Percentiles rank a stretch among this genome's conserved stretches.
Evolutionary conservation across 2,113 vertebrate species (phyloP).

Genomic region (Oryzias curvinotus): DNA sequence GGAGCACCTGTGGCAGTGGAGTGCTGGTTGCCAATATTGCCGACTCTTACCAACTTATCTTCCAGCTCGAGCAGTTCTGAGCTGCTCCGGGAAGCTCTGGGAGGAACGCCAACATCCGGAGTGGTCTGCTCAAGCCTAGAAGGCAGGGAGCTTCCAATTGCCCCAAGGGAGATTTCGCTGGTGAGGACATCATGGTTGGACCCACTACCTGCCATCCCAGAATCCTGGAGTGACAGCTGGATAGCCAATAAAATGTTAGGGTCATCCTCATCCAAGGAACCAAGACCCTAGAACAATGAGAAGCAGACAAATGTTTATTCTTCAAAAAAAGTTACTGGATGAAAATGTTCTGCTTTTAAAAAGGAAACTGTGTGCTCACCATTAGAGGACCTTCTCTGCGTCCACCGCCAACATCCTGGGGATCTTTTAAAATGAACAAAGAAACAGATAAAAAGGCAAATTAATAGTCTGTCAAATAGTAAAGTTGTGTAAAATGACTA

Average conservation of each 20-base stretch:
- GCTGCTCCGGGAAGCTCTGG: conserved; percentile 86
- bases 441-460: conserved; percentile 20
- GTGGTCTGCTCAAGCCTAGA: conserved; percentile 86
- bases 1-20: conserved; percentile 74
- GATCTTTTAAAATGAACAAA: conserved; percentile 72
- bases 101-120: conserved; percentile 80
- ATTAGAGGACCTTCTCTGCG: conserved; percentile 85
- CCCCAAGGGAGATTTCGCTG: conserved; percentile 87
- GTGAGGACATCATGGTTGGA: conserved; percentile 83
- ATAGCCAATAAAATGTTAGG: conserved; percentile 97
- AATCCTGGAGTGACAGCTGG: conserved; percentile 96
- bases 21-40: conserved; percentile 79
- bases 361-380: conserved; percentile 77
- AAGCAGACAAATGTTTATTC: background rate
- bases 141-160: conserved; percentile 93
- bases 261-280: conserved; percentile 96
- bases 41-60: conserved; percentile 86
- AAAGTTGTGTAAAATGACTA: background rate
- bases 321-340: too few species aligned
- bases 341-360: too few species aligned
- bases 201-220: conserved; percentile 80
- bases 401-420: conserved; percentile 81
- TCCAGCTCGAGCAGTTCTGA: conserved; percentile 92
- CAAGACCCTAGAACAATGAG: conserved; percentile 80
- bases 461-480: conserved; percentile 13